Base-by-base conservation (phyloP, 2,888 invertebrate species). In the Tanytarsus gracilentus region DNA sequence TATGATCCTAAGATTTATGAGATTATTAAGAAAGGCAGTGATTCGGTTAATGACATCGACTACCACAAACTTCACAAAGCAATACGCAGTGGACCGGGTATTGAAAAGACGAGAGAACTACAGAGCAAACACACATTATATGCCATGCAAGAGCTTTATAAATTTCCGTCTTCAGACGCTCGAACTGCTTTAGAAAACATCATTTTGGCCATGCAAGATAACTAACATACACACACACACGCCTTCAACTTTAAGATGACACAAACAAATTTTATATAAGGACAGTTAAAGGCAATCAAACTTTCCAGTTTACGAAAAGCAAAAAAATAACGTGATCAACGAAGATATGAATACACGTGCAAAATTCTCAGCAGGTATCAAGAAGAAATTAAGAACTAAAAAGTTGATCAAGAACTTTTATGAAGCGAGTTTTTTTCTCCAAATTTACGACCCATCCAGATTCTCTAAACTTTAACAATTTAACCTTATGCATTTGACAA, bases 151-250 rank as follows among this genome's bases (percentile, higher is more conserved):
- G 82, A 86, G 18, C 74, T 90, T 39, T 79, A 79, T 66, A 78
- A 79, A 62, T 83, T 89, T 69, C 82, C 84, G 56, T 76, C 80
- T 65, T 85, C 84, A 62, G 88, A 88, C 71, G 88, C 89, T 1
- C 77, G 84, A 65, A 85, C 83, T 11, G 89, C 88, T 0, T 77
- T 90, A 58, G 79, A 80, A 39, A 89, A 88, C 70, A 88, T 90
- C 66, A 85, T 86, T 58, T 82, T 82, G 2, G 86, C 87, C 1
- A 85, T 86, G 83, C 82, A 84, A 66, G 82, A 82, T 2, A 56
- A 56, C 18, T 56, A 29, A 56, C 7, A 16, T 49, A 6, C 11
- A 21, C n/a, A 33, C n/a, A 33, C n/a, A 11, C n/a, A 11, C 2
- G 6, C n/a, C 3, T 33, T 11, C n/a, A 4, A 11, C n/a, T 33